Evolutionary conservation across 2,113 vertebrate species (phyloP).

Genomic region (Peucedramus taeniatus): DNA sequence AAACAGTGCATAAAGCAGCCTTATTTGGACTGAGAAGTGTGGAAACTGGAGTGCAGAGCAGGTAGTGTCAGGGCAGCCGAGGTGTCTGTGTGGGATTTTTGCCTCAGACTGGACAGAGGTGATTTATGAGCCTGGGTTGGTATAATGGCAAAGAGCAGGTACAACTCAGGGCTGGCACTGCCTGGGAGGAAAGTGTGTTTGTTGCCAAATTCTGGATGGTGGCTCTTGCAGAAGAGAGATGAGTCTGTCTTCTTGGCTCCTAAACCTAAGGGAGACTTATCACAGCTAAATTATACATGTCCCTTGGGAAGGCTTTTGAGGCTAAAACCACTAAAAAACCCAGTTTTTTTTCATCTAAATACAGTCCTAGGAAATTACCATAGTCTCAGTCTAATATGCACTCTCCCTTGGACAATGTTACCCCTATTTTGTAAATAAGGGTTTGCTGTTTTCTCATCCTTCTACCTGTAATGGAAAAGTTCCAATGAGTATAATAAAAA

Average conservation of each 20-base stretch:
- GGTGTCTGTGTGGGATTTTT: background rate
- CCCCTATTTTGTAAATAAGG: background rate
- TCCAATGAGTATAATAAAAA: background rate
- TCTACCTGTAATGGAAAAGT: background rate
- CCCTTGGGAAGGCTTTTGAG: background rate
- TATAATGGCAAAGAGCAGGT: background rate
- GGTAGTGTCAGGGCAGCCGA: background rate
- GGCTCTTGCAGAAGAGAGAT: background rate
- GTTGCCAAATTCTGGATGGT: background rate
- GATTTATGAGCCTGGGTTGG: background rate
- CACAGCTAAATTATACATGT: background rate
- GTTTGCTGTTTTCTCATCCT: background rate
- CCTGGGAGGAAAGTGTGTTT: background rate
- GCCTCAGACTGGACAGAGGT: background rate
- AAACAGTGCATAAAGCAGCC: background rate
- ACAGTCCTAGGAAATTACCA: background rate
- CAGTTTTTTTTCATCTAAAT: background rate
- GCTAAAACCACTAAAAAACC: constrained; percentile 10
- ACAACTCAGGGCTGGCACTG: background rate
- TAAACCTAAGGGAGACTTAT: background rate
- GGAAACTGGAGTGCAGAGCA: background rate
- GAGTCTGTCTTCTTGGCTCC: background rate
- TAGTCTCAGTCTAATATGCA: background rate
- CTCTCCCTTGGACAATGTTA: background rate
- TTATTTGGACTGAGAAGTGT: background rate